Base-by-base conservation (phyloP, 2,113 vertebrate genomes). In the Oxyura jamaicensis region DNA sequence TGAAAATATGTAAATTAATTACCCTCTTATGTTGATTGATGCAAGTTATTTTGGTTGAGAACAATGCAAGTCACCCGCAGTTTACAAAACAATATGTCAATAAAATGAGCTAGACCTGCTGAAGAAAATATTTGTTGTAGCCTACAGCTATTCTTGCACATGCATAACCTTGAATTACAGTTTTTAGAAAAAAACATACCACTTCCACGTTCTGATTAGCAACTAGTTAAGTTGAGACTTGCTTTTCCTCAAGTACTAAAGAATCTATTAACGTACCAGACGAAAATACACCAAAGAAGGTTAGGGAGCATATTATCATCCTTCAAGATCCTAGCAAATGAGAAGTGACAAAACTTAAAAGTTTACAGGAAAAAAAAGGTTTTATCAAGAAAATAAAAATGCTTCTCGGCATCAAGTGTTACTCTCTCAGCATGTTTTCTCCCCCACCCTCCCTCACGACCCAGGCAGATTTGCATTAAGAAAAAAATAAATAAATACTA, bases 31-130 rank as follows among this genome's bases (percentile, higher is more conserved):
- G 83, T 93, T 94, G 96, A 97, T 90, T 95, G 97, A 97, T 95
- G 87, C 13, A 84, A 90, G 88, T 88, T 96, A 92, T 94, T 97
- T 96, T 86, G 36, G 91, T 94, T 86, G 89, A 96, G 83, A 97
- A 97, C 96, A 97, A 96, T 95, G 87, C 53, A 79, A 89, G 93
- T 96, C 96, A 77, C 90, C 81, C 89, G 5, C 75, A 96, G 95
- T 96, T 97, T 96, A 96, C 96, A 95, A 97, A 98, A 95, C 94
- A 97, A 25, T 96, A 96, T 87, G 92, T 97, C 97, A 97, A 93
- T 92, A 95, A 96, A 97, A 97, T 44, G 67, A 97, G 92, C 79
- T 93, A 94, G 97, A 95, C 90, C 95, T 88, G 79, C 91, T 85
- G 95, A 92, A 91, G 68, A 93, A 95, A 92, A 50, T 91, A 95